phyloP scores from a whole-genome alignment of 2,113 vertebrate genomes.

The Salminus brasiliensis region DNA sequence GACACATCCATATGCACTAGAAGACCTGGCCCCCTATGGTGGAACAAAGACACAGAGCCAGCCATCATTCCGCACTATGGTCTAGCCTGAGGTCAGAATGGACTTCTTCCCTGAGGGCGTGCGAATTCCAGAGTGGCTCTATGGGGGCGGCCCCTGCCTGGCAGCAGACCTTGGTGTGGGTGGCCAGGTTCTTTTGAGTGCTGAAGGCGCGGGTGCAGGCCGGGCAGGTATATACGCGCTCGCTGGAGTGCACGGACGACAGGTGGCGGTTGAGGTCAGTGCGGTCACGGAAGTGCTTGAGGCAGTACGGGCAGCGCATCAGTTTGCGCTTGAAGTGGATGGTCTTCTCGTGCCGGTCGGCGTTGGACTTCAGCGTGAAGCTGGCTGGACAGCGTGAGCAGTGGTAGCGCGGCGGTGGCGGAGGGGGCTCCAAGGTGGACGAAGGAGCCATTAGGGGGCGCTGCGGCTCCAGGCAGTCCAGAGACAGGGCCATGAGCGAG shows the following conservation, averaged over 20 bases:
- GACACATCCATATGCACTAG: background rate
- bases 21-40: background rate
- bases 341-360: constrained; percentile 81
- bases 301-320: constrained; percentile 77
- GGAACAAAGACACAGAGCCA: constrained; percentile 24
- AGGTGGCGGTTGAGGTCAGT: constrained; percentile 78
- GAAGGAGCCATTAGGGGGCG: constrained; percentile 48
- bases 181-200: constrained; percentile 78
- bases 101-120: constrained; percentile 58
- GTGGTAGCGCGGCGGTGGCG: constrained; percentile 72
- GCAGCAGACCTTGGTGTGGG: constrained; percentile 76
- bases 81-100: constrained; percentile 23
- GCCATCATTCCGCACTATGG: constrained; percentile 53
- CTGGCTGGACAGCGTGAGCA: constrained; percentile 80
- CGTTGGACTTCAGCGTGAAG: constrained; percentile 83
- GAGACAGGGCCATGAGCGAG: constrained; percentile 72
- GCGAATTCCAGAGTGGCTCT: constrained; percentile 64
- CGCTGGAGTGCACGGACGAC: constrained; percentile 74
- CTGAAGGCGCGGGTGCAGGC: constrained; percentile 78
- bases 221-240: constrained; percentile 69
- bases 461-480: constrained; percentile 63
- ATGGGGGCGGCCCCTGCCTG: constrained; percentile 63
- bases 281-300: constrained; percentile 77
- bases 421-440: constrained; percentile 33
- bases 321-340: constrained; percentile 82